A percentile compares a stretch with the other conserved stretches of the same genome.
phyloP scores from a whole-genome alignment of 2,113 vertebrate species.

The Speoplatyrhinus poulsoni region DNA sequence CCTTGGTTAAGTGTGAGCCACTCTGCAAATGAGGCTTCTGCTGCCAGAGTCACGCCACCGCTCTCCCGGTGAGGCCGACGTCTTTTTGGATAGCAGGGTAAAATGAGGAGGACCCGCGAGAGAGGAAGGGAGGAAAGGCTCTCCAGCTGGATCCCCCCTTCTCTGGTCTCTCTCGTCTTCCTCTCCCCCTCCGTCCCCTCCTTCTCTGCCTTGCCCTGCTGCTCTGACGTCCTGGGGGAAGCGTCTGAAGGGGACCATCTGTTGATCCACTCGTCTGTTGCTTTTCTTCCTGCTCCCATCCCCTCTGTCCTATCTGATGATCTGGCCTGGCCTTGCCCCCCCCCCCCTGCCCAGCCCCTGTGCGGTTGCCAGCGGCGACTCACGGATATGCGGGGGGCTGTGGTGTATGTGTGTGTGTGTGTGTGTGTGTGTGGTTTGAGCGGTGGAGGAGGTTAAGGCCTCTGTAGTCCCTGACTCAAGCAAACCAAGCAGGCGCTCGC shows the following conservation, averaged over 20 bases:
- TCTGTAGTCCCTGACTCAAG: conserved; percentile 26
- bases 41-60: conserved; percentile 45
- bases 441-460: conserved; percentile 23
- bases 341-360: conserved; percentile 46
- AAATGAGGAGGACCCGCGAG: conserved; percentile 39
- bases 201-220: conserved; percentile 58
- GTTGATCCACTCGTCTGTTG: conserved; percentile 77
- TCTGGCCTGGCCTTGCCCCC: conserved; percentile 54
- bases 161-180: conserved; percentile 30
- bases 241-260: conserved; percentile 78
- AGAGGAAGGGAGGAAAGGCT: conserved; percentile 37
- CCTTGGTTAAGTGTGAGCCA: conserved; percentile 54
- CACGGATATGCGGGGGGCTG: conserved; percentile 6
- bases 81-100: conserved; percentile 56
- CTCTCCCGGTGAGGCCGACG: conserved; percentile 54
- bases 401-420: neutral
- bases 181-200: conserved; percentile 39
- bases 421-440: conserved; percentile 5
- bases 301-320: conserved; percentile 55
- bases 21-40: conserved; percentile 63
- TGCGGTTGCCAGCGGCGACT: conserved; percentile 43
- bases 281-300: conserved; percentile 59
- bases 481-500: neutral
- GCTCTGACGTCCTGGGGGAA: conserved; percentile 73
- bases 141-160: conserved; percentile 42